Evolutionary conservation across 2,888 invertebrate species (phyloP), one percentile per base, ranked within the genome.

Genomic region (Antheraea assamensis): DNA sequence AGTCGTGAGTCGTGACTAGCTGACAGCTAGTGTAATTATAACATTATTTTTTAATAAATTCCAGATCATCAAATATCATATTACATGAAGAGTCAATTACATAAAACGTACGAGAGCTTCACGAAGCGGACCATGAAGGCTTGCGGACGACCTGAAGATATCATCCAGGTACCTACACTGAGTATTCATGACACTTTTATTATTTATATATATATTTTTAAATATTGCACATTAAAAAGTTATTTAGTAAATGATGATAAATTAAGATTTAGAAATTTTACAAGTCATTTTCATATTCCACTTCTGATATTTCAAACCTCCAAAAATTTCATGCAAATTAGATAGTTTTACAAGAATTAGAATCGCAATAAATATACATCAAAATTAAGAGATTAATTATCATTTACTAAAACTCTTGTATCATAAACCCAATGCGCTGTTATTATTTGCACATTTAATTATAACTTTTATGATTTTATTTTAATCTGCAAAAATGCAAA

Each of bases 1-100:
- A n/a, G n/a, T n/a, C n/a, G n/a, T n/a, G n/a, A n/a, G n/a, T n/a
- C n/a, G n/a, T n/a, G n/a, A n/a, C n/a, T n/a, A n/a, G n/a, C n/a
- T n/a, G n/a, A n/a, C n/a, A n/a, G n/a, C n/a, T n/a, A n/a, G n/a
- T n/a, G n/a, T n/a, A n/a, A 13, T 13, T 42, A 7, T 42, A 42
- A 42, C 3, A 21, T 17, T 27, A 30, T 13, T 64, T 64, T 17
- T 17, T 30, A 61, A 64, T 15, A 24, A 35, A 35, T 84, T 81
- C 61, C 91, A 98, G 98, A 98, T 95, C 97, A 97, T 81, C 98
- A 98, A 91, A 97, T 98, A 77, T 96, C 97, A 0, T 94, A 96
- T 78, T 96, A 96, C 78, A 86, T 98, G 71, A 96, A 98, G 87
- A 94, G 95, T 72, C 96, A 96, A 78, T 86, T 98, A 10, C 94